phyloP scores from a whole-genome alignment of 2,888 invertebrate species.

The Drosophila helvetica region DNA sequence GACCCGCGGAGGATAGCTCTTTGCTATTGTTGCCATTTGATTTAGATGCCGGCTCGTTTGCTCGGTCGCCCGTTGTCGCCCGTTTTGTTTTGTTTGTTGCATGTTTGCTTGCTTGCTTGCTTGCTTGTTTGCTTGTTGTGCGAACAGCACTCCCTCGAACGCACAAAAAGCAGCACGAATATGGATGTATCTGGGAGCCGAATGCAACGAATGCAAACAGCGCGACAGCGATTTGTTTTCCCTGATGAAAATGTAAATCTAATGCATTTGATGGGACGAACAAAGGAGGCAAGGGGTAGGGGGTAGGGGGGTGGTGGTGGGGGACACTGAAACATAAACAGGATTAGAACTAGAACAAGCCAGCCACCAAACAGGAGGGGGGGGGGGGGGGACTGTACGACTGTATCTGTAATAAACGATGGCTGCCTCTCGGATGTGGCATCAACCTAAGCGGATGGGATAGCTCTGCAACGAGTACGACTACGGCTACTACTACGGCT shows the following conservation, averaged over 20 bases:
- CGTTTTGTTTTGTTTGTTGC: not conserved
- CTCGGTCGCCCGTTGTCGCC: too few species aligned
- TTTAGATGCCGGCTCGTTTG: conserved; percentile 42
- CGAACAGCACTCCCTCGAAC: not conserved
- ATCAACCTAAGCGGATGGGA: conserved; percentile 13
- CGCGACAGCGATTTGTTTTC: conserved; percentile 65
- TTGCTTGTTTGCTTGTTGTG: not conserved
- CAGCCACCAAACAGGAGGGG: not conserved
- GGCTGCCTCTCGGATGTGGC: conserved; percentile 5
- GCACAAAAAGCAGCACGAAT: not conserved
- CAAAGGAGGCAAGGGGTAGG: conserved; percentile 39
- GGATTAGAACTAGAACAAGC: conserved; percentile 32
- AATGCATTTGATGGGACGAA: conserved; percentile 60
- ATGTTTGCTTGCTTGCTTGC: not conserved
- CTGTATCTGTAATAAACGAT: conserved; percentile 27
- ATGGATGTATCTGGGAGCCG: not conserved
- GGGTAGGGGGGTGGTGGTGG: conserved; percentile 29
- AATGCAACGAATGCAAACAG: conserved; percentile 15
- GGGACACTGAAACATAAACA: conserved; percentile 45
- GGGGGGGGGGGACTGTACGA: too few species aligned
- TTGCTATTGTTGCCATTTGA: conserved; percentile 43
- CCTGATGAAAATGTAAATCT: conserved; percentile 78
- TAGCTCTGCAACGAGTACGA: conserved; percentile 9
- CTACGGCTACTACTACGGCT: not conserved
- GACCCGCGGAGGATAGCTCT: conserved; percentile 3